Percentiles rank a stretch among this genome's conserved stretches.
Evolutionary conservation across 2,888 invertebrate genomes (phyloP).

Genomic region (Phaedon cochleariae): DNA sequence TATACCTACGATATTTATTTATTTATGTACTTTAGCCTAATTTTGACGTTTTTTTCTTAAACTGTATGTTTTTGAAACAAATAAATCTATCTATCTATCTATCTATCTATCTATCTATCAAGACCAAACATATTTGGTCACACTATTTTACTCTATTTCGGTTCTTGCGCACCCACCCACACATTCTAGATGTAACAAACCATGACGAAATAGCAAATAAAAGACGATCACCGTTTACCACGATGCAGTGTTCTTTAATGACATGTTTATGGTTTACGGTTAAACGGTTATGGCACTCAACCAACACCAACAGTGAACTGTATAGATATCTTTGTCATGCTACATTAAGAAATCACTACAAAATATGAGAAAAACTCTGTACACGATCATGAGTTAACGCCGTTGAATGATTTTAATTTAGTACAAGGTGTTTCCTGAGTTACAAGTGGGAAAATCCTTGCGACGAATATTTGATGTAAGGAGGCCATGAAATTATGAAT

Average conservation of each 20-base stretch:
- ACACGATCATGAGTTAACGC: background rate
- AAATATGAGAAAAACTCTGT: slow-evolving; percentile 2
- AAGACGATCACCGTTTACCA: slow-evolving; percentile 33
- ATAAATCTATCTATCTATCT: no score
- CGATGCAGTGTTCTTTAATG: slow-evolving; percentile 37
- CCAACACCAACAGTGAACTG: slow-evolving; percentile 40
- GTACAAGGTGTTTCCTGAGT: no score
- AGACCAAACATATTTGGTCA: no score
- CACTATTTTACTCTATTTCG: slow-evolving; percentile 11
- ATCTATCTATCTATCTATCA: no score
- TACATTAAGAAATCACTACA: slow-evolving; percentile 38
- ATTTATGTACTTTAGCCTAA: no score
- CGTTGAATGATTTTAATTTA: no score
- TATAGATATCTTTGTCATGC: slow-evolving; percentile 40
- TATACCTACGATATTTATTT: no score
- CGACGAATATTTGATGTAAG: no score
- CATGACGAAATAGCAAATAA: slow-evolving; percentile 33
- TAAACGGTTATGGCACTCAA: slow-evolving; percentile 36
- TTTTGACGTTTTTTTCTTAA: no score
- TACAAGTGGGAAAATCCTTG: no score
- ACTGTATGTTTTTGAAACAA: no score
- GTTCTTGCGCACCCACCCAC: slow-evolving; percentile 28
- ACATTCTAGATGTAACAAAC: slow-evolving; percentile 32
- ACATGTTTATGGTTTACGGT: slow-evolving; percentile 46
- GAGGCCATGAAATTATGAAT: no score